These are phyloP conservation scores for Tyto alba DNA, from an alignment of 2,113 vertebrate species.

Conservation along the genomic window DNA sequence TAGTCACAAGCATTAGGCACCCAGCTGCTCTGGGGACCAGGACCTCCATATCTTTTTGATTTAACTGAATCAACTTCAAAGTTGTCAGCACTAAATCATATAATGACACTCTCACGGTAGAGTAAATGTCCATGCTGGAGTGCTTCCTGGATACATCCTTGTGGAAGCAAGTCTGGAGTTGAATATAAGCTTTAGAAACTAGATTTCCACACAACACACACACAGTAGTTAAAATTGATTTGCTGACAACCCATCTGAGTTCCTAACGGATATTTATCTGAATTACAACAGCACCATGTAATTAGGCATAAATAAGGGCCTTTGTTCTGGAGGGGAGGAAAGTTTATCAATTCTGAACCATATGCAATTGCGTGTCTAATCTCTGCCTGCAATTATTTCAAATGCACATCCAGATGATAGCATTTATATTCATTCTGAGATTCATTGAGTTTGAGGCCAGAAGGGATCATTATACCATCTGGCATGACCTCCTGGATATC, in stretches of 20 bases:
- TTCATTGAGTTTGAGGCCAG: constrained; percentile 35
- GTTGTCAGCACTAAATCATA: not conserved
- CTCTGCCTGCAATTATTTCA: constrained; percentile 55
- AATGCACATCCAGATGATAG: constrained; percentile 44
- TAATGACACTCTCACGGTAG: not conserved
- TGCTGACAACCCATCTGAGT: not conserved
- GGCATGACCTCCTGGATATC: constrained; percentile 58
- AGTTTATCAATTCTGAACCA: constrained; percentile 36
- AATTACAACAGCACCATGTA: constrained; percentile 6
- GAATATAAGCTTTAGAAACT: not conserved
- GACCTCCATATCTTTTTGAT: not conserved
- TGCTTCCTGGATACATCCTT: not conserved
- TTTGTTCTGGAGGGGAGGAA: constrained; percentile 27
- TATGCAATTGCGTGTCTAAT: constrained; percentile 52
- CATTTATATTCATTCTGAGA: constrained; percentile 53
- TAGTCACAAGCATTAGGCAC: not conserved
- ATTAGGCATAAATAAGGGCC: constrained; percentile 31
- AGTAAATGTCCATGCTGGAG: not conserved
- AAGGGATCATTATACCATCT: constrained; percentile 62
- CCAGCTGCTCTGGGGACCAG: not conserved
- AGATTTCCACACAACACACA: not conserved
- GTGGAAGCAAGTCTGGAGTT: not conserved
- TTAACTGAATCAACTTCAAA: not conserved
- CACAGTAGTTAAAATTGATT: not conserved
- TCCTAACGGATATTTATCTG: not conserved